Base-by-base conservation (phyloP, 1,140 invertebrate genomes). In the Solenopsis fugax region DNA sequence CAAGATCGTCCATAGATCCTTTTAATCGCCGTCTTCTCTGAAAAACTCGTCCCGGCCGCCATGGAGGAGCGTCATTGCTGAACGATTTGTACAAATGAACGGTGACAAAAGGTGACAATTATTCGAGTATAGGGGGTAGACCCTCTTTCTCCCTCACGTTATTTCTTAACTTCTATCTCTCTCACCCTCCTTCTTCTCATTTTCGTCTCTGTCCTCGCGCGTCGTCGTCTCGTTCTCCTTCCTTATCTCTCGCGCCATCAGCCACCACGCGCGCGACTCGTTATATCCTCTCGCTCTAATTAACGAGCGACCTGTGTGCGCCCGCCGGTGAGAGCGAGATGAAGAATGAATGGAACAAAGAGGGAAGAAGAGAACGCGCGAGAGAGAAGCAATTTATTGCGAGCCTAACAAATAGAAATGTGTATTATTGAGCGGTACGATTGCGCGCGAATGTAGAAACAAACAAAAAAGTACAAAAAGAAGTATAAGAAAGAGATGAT, bases 41-140 rank as follows among this genome's bases (percentile, higher is more conserved):
- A 41, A 78, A 72, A 89, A 89, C 81, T 54, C 69, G 81, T 73
- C 75, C 29, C 10, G 29, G 29, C 2, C 29, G 5, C 13, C 12
- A 7, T 76, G 16, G 18, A 60, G n/a, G n/a, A 37, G 21, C 60
- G 52, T 90, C 62, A 89, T 88, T 91, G 54, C 54, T 58, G 52
- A 58, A 69, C 80, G 85, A 92, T 90, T 92, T 50, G 65, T 86
- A 77, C 64, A 90, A 92, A 92, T 86, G 82, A 87, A 91, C 77
- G 54, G 60, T 90, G 92, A 92, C 92, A 89, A 75, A 67, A 77
- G 86, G 84, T 90, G 92, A 93, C 91, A 92, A 91, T 92, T 91
- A 91, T 90, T 89, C 87, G 50, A 92, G 72, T 50, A 62, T 89
- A 90, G 87, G 64, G 88, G 50, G 7, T 62, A 73, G 50, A 64